These are phyloP conservation scores for Ginglymostoma cirratum DNA, from an alignment of 2,113 vertebrate species.

Conservation along the genomic window DNA sequence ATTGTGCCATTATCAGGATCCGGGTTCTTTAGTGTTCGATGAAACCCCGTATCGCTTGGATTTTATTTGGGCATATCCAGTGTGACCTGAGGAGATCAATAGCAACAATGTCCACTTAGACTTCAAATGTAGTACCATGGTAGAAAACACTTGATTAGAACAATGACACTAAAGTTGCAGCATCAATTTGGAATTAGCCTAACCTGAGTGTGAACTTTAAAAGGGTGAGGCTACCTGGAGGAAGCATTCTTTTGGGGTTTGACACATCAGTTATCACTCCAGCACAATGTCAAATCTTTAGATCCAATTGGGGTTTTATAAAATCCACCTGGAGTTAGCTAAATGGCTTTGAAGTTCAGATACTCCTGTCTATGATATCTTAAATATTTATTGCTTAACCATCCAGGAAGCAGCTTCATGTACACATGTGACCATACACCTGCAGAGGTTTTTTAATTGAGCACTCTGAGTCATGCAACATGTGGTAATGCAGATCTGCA, in stretches of 20 bases:
- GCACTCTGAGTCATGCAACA: neutral
- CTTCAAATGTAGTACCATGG: neutral
- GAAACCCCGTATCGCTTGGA: neutral
- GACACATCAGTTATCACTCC: neutral
- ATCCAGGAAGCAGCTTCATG: neutral
- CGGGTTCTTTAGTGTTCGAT: neutral
- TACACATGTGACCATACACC: neutral
- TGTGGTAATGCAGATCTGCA: neutral
- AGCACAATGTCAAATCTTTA: neutral
- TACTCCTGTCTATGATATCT: neutral
- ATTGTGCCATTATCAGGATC: neutral
- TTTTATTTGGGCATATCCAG: neutral
- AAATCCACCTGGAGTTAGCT: neutral
- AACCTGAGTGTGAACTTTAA: neutral
- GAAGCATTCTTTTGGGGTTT: neutral
- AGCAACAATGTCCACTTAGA: neutral
- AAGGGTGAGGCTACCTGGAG: neutral
- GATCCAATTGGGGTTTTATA: neutral
- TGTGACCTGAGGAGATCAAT: neutral
- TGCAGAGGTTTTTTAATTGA: neutral
- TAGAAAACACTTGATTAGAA: neutral
- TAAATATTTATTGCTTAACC: neutral
- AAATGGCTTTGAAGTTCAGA: neutral
- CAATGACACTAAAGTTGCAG: neutral
- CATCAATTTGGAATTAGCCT: neutral